These are phyloP conservation scores for Ypsolopha scabrella DNA, from an alignment of 2,888 invertebrate genomes.

Conservation along the genomic window DNA sequence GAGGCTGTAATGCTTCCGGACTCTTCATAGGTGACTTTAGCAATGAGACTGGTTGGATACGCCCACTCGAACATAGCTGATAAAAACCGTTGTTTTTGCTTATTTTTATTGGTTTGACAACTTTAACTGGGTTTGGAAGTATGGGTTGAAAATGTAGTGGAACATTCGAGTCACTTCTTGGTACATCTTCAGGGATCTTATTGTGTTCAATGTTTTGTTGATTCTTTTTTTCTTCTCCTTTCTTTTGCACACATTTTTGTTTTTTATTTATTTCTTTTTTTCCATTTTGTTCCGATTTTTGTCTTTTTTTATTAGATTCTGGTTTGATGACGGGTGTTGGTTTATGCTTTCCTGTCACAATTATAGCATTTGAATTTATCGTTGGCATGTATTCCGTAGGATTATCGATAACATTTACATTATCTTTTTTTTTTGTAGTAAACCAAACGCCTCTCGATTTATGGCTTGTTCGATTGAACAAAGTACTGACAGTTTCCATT, in stretches of 20 bases:
- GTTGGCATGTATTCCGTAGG: conserved; percentile 43
- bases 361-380: conserved; percentile 2
- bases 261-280: neutral
- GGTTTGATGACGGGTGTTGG: neutral
- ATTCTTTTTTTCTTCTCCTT: neutral
- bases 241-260: neutral
- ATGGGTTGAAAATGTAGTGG: neutral
- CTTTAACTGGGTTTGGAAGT: conserved; percentile 16
- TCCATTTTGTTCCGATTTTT: neutral
- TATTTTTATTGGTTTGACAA: conserved; percentile 50
- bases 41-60: conserved; percentile 16
- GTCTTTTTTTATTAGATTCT: neutral
- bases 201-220: neutral
- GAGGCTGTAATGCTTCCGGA: neutral
- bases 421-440: conserved; percentile 44
- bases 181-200: neutral
- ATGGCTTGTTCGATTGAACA: conserved; percentile 1
- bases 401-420: conserved; percentile 45
- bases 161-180: no score
- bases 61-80: conserved; percentile 24
- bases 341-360: neutral
- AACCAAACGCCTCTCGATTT: conserved; percentile 54
- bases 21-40: neutral
- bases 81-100: conserved; percentile 41
- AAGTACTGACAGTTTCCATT: conserved; percentile 40